Evolutionary conservation across 2,888 invertebrate genomes (phyloP), one percentile per base, ranked within the genome.

Genomic region (Philereme vetulata): DNA sequence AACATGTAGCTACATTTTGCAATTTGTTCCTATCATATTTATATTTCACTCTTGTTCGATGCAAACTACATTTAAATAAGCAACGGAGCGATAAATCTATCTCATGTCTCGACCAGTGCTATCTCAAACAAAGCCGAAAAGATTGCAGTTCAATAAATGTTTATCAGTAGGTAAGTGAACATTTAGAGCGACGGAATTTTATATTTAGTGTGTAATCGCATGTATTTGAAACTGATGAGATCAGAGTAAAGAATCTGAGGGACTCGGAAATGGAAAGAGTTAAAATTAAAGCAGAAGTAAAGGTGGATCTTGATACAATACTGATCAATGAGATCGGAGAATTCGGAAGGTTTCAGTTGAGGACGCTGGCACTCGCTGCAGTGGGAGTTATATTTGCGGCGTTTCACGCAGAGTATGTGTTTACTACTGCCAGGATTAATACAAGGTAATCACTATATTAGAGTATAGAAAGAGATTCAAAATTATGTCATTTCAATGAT

Each of bases 321-420:
- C 64, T 82, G 46, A 64, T 71, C 6, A 64, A 77, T 5, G 81
- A 83, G 60, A 58, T 81, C 1, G 82, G 82, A 0, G 76, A 80
- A 56, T 76, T 81, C 44, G 82, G 82, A 0, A 49, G 62, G 50
- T 82, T 72, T 58, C 82, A 82, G 68, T 5, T 72, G 36, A 62
- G 66, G 52, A 73, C 64, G 2, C 34, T 81, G 10, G 57, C 60
- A 4, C 60, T 77, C 32, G 57, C 66, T 1, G 50, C 64, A 0
- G 4, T 79, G 0, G 64, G 72, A 1, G 71, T 74, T 0, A 49
- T 78, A 4, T 75, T 80, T 38, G 55, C 64, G 0, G 74, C 74
- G 0, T 79, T 70, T 53, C 65, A 67, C 10, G 62, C 68, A 0
- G 81, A 81, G 42, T 80, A 72, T 43, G 66, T 80, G n/a, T 82